Evolutionary conservation across 2,888 invertebrate species (phyloP), one percentile per base, ranked within the genome.

Genomic region (Ypsolopha sequella): DNA sequence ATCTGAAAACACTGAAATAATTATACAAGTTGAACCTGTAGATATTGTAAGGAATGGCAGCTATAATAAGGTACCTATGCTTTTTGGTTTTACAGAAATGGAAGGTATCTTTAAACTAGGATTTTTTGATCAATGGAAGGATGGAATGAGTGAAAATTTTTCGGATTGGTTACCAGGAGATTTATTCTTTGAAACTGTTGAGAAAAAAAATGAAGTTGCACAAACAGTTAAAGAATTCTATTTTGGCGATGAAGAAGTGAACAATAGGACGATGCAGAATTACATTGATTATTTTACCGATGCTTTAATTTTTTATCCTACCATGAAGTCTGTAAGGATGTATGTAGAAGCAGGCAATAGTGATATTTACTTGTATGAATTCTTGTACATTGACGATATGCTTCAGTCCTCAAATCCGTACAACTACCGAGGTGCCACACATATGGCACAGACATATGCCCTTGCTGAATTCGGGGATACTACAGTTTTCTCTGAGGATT

Each of bases 401-500:
- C 7, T 36, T 11, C n/a, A 9, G 7, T 13, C n/a, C 8, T 13
- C 3, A n/a, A 9, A 13, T 6, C 47, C 38, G 11, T 47, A 11
- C 36, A 36, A 36, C 6, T 13, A 41, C 6, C 24, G 41, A 7
- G 49, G 49, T 11, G 49, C 49, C 10, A 41, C 8, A 7, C 49
- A 49, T 33, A 41, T 39, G n/a, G 39, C 24, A 0, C 33, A 49
- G 11, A 34, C 41, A 8, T 1, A 7, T 3, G 41, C 34, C 0
- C 10, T 48, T 38, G 7, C 33, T 10, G 39, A 34, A 11, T 34
- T 10, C 9, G 9, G 9, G 13, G 8, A 39, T 10, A 35, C 13
- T 41, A 2, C 9, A 7, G 1, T 0, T 7, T 7, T 39, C 6
- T 39, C 41, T 6, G 55, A 62, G 4, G 62, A 66, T 35, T 64